Evolutionary conservation across 2,797 vertebrate species (phyloP), one percentile per base, ranked within the genome.

Genomic region (Artibeus lituratus): DNA sequence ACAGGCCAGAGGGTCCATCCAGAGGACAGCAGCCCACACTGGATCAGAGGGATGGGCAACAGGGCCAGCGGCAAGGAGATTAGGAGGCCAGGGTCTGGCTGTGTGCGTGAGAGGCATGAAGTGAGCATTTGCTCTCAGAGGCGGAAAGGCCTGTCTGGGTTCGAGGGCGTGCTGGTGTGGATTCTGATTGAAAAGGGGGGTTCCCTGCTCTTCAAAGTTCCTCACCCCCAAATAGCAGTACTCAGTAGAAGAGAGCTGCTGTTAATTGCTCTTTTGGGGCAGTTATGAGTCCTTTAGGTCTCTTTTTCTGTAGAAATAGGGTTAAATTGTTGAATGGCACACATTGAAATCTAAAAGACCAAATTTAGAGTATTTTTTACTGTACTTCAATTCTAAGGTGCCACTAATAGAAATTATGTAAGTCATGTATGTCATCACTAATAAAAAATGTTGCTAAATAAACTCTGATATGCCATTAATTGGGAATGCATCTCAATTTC

Each of bases 241-340:
- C 59, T 92, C 29, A 24, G 0, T 76, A 32, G 84, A 78, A 70
- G 53, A 65, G 32, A 84, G 81, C 42, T 85, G 8, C 44, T 59
- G 2, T n/a, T 78, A 5, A 5, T 35, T 55, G 22, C 44, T 37
- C 32, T 73, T 47, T 51, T 84, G 14, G 67, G 88, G 37, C 42
- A 37, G 9, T 69, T 65, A 37, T 24, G n/a, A 93, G n/a, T 69
- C 47, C 62, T 87, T 59, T 44, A 32, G 35, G 70, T 65, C 44
- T 89, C 76, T 32, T 21, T 92, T 95, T 96, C 81, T 93, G 12
- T 94, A 70, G 67, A 26, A 73, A 37, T n/a, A 90, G 81, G 74
- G 26, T 85, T 85, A 65, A 95, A 69, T 78, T 86, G 67, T 78
- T 47, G 62, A 90, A 83, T 85, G 21, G 22, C 7, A 5, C 10